phyloP scores from a whole-genome alignment of 2,888 invertebrate species.

The Apantesis nais region DNA sequence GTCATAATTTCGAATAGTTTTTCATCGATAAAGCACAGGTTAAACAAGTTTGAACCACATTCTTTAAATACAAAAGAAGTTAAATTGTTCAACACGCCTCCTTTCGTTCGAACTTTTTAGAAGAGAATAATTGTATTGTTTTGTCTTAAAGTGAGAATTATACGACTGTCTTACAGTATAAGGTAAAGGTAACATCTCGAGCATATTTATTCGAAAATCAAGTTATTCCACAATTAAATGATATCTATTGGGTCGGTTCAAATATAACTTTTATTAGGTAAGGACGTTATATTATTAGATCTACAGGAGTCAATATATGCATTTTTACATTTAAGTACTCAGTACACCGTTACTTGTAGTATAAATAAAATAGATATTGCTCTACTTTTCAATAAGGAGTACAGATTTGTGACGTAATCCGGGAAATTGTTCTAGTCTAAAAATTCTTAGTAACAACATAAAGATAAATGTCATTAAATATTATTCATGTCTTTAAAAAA shows the following conservation, averaged over 20 bases:
- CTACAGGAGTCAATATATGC: background rate
- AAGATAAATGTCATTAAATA: background rate
- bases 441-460: background rate
- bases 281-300: background rate
- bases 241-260: background rate
- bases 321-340: background rate
- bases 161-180: background rate
- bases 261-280: background rate
- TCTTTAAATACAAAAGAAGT: constrained; percentile 7
- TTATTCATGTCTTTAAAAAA: no score
- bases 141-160: background rate
- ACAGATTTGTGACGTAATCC: background rate
- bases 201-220: background rate
- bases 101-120: background rate
- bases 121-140: background rate
- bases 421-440: background rate
- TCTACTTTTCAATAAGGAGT: background rate
- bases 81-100: background rate
- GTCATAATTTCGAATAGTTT: background rate
- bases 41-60: constrained; percentile 7
- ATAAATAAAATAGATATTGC: background rate
- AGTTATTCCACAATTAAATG: background rate
- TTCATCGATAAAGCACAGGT: constrained; percentile 1
- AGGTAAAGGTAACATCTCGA: background rate
- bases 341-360: background rate